These are phyloP conservation scores for Rhynchonycteris naso DNA, from an alignment of 2,797 vertebrate genomes.

Conservation along the genomic window DNA sequence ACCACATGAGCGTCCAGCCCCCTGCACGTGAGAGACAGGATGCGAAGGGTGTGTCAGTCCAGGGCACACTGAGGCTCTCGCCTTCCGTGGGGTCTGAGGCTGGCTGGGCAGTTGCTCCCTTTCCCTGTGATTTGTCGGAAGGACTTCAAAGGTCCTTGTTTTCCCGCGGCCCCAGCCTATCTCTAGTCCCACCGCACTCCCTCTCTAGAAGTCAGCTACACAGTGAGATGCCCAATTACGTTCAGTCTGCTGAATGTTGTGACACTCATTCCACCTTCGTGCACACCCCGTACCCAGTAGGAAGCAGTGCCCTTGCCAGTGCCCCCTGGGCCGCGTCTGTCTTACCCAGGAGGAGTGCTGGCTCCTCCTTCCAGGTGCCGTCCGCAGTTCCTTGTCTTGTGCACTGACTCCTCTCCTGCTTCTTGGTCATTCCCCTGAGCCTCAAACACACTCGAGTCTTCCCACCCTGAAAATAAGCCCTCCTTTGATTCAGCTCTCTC, in stretches of 20 bases:
- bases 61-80: background rate
- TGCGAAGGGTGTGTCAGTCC: background rate
- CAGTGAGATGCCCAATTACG: no score
- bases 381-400: no score
- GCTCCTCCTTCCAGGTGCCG: no score
- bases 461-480: background rate
- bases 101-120: no score
- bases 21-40: background rate
- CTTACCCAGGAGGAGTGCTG: accelerated
- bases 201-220: background rate
- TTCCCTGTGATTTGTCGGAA: background rate
- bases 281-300: accelerated
- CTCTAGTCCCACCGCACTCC: background rate
- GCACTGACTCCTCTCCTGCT: background rate
- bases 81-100: background rate
- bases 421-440: background rate
- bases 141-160: background rate
- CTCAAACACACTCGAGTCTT: background rate
- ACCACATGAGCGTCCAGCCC: background rate
- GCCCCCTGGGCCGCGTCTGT: background rate
- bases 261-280: background rate
- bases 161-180: background rate
- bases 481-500: background rate
- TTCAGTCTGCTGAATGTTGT: background rate
- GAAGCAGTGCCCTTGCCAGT: accelerated